A percentile compares a stretch with the other conserved stretches of the same genome.
Conservation (phyloP, 92 coral and sea anemone species). For the Actinernus sp. region DNA sequence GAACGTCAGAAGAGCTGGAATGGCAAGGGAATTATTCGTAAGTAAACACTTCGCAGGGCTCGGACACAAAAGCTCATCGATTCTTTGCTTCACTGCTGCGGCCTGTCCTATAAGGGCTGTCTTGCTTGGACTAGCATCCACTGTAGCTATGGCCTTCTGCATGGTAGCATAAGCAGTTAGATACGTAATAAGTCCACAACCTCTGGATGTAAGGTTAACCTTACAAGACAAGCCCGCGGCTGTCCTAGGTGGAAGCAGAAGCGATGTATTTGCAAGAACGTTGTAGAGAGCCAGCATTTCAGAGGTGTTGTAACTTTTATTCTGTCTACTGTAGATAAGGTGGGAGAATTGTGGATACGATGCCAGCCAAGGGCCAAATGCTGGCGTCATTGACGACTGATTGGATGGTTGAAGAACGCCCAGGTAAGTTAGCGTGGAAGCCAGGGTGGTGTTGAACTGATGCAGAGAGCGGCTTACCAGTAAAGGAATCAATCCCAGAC, state of each 20-base stretch:
- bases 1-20: slow-evolving; percentile 32
- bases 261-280: slow-evolving; percentile 36
- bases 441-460: slow-evolving; percentile 3
- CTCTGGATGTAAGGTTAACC: slow-evolving; percentile 15
- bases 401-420: slow-evolving; percentile 24
- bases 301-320: slow-evolving; percentile 4
- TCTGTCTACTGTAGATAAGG: background rate
- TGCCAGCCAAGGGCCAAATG: slow-evolving; percentile 82
- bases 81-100: background rate
- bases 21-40: background rate
- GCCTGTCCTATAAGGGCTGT: background rate
- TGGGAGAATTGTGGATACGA: slow-evolving; percentile 10
- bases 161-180: slow-evolving; percentile 7
- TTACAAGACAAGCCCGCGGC: slow-evolving; percentile 1
- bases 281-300: slow-evolving; percentile 85
- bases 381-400: slow-evolving; percentile 6
- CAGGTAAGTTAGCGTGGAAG: slow-evolving; percentile 42
- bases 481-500: slow-evolving; percentile 54
- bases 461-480: slow-evolving; percentile 26
- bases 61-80: slow-evolving; percentile 56
- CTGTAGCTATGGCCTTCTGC: slow-evolving; percentile 1
- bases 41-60: background rate
- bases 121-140: background rate
- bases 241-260: slow-evolving; percentile 50
- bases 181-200: slow-evolving; percentile 44